These are phyloP conservation scores for Lerista edwardsae DNA, from an alignment of 2,797 vertebrate genomes.

Conservation along the genomic window DNA sequence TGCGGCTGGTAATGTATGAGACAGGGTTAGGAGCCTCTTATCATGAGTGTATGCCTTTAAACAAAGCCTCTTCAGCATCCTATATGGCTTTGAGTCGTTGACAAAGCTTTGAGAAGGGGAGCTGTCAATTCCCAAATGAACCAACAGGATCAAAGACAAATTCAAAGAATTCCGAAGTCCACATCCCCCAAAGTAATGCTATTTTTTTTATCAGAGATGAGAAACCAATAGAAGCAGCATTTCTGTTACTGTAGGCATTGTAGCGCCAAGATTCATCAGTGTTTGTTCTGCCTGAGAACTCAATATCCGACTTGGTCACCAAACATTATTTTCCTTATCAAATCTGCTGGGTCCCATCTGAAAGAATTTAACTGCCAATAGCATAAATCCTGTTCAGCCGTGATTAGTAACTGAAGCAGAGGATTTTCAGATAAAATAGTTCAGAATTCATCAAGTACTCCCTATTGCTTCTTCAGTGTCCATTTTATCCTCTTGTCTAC, in stretches of 20 bases:
- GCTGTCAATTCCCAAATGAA: too few relatives aligned
- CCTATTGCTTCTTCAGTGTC: not conserved
- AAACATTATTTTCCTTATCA: constrained; percentile 21
- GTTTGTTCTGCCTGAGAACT: constrained; percentile 34
- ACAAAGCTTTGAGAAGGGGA: too few relatives aligned
- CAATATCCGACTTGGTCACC: constrained; percentile 23
- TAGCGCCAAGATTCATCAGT: not conserved
- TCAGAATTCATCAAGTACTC: constrained; percentile 6
- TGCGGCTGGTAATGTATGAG: not conserved
- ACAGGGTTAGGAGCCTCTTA: not conserved
- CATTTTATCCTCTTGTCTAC: not conserved
- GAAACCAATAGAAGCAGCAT: not conserved
- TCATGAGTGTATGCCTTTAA: not conserved
- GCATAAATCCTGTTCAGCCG: constrained; percentile 14
- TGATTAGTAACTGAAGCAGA: constrained; percentile 11
- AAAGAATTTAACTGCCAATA: not conserved
- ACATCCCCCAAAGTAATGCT: constrained; percentile 27
- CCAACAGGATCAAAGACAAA: constrained; percentile 28
- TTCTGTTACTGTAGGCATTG: constrained; percentile 45
- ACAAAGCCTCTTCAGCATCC: constrained; percentile 15
- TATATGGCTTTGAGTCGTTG: not conserved
- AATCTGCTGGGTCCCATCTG: constrained; percentile 21
- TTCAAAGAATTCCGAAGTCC: constrained; percentile 24
- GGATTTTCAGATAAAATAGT: accelerated
- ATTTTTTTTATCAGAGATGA: constrained; percentile 51